A percentile compares a stretch with the other conserved stretches of the same genome.
Conservation (phyloP, 2,888 invertebrate species). For the Tortrix viridana region DNA sequence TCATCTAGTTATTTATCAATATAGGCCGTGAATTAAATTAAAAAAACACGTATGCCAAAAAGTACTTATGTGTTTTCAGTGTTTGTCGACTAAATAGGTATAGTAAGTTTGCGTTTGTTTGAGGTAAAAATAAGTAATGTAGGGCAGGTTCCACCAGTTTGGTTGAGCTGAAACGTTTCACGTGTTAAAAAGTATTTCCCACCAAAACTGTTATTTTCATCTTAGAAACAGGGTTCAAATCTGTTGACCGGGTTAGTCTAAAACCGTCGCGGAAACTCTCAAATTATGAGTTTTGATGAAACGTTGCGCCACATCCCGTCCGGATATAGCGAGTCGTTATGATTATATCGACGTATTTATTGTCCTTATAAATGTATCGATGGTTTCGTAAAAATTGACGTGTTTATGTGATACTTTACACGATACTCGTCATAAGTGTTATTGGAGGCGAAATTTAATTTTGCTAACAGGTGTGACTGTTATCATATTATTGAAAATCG, state of each 20-base stretch:
- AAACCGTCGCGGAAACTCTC: constrained; percentile 77
- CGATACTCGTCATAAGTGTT: not conserved
- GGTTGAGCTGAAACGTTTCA: not conserved
- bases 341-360: constrained; percentile 34
- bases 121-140: no score
- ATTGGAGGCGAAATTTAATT: not conserved
- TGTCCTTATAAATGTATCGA: constrained; percentile 31
- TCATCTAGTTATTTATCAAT: no score
- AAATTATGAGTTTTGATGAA: constrained; percentile 83
- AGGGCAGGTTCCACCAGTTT: no score
- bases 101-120: no score
- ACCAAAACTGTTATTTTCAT: constrained; percentile 13
- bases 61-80: no score
- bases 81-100: no score
- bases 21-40: no score
- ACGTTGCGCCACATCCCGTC: constrained; percentile 61
- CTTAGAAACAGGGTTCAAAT: constrained; percentile 30
- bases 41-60: no score
- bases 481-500: no score
- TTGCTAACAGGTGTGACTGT: no score
- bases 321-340: constrained; percentile 59
- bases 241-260: constrained; percentile 68
- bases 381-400: not conserved
- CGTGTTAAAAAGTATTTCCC: constrained; percentile 19
- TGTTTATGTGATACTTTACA: not conserved